Conservation (phyloP, 2,888 invertebrate species). For the Cheiracanthium punctorium region DNA sequence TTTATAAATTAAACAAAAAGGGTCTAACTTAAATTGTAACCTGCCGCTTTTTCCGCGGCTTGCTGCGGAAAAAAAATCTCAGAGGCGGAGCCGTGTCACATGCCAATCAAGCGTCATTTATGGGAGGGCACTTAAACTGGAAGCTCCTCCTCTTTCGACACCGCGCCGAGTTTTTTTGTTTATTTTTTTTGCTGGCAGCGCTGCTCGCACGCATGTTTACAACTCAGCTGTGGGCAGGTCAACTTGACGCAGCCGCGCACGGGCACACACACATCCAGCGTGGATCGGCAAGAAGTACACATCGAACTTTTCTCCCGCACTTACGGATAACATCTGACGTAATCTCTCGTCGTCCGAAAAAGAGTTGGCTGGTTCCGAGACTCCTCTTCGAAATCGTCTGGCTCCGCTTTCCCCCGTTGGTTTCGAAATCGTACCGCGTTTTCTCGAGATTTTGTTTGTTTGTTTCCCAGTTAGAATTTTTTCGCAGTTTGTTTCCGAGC, state of each 20-base stretch:
- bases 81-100: conserved; percentile 36
- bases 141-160: conserved; percentile 28
- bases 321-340: not conserved
- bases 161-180: not conserved
- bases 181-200: conserved; percentile 26
- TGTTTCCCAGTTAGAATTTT: too few relatives aligned
- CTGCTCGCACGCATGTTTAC: conserved; percentile 65
- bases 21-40: too few relatives aligned
- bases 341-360: not conserved
- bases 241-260: conserved; percentile 12
- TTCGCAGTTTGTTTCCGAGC: too few relatives aligned
- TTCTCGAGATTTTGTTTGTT: too few relatives aligned
- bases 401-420: too few relatives aligned
- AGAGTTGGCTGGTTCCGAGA: too few relatives aligned
- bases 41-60: not conserved
- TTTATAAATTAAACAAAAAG: too few relatives aligned
- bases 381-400: too few relatives aligned
- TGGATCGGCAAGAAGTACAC: not conserved
- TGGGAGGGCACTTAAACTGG: conserved; percentile 22
- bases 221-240: conserved; percentile 55
- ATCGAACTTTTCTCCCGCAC: not conserved
- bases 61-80: not conserved
- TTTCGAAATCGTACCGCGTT: too few relatives aligned
- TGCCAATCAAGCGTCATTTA: conserved; percentile 47
- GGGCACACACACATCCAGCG: not conserved